Conservation (phyloP, 2,797 vertebrate genomes). For the Manis pentadactyla region DNA sequence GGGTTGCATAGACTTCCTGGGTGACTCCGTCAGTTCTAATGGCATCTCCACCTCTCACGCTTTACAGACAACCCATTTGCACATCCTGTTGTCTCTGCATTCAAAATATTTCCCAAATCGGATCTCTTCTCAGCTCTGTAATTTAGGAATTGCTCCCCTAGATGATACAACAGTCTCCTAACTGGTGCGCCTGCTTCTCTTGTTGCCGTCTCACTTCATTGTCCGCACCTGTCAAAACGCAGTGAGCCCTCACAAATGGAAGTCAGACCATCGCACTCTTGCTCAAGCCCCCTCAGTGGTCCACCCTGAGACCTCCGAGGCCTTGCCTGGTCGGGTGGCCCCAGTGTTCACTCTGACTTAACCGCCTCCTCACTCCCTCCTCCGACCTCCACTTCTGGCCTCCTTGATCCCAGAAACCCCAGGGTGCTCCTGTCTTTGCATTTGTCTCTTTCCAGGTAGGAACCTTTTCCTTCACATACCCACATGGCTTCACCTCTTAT, state of each 20-base stretch:
- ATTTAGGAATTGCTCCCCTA: rapidly evolving
- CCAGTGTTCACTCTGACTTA: not conserved
- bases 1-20: not conserved
- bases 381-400: not conserved
- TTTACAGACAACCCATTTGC: no score
- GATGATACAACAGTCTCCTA: not conserved
- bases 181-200: not conserved
- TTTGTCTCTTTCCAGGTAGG: not conserved
- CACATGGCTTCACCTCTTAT: not conserved
- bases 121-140: not conserved
- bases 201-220: rapidly evolving
- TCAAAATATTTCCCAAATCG: not conserved
- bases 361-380: rapidly evolving
- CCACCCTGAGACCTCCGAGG: no score
- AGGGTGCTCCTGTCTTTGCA: not conserved
- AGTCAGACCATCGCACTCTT: not conserved
- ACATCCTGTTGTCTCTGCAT: not conserved
- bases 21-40: not conserved
- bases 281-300: not conserved
- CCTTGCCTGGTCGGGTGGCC: no score
- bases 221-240: no score
- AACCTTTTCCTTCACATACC: not conserved
- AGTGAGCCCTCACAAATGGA: not conserved
- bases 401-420: not conserved
- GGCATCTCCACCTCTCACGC: not conserved